These are phyloP conservation scores for Chrosomus eos DNA, from an alignment of 2,797 vertebrate species.

Conservation along the genomic window DNA sequence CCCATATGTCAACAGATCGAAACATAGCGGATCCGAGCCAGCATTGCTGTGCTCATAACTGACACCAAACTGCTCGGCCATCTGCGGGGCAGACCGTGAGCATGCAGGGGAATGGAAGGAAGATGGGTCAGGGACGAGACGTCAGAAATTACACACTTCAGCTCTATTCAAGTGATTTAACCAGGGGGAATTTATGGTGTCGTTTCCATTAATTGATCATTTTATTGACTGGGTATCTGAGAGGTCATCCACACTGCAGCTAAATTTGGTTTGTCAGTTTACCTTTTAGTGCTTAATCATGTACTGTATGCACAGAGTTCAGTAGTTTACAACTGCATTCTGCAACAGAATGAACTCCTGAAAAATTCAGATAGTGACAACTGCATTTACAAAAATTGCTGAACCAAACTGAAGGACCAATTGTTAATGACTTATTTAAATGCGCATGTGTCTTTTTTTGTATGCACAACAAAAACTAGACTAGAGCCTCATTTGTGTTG, in stretches of 20 bases:
- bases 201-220: background rate
- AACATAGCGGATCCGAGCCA: constrained; percentile 70
- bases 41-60: constrained; percentile 72
- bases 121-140: constrained; percentile 61
- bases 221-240: background rate
- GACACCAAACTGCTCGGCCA: constrained; percentile 77
- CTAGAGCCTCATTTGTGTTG: background rate
- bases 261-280: too few relatives aligned
- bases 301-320: too few relatives aligned
- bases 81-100: constrained; percentile 72
- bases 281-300: too few relatives aligned
- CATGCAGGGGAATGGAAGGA: constrained; percentile 57
- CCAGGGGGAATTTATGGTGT: background rate
- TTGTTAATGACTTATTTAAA: background rate
- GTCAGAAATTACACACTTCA: constrained; percentile 7
- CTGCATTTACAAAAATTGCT: too few relatives aligned
- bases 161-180: background rate
- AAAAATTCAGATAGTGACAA: too few relatives aligned
- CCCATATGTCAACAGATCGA: constrained; percentile 79
- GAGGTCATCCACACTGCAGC: too few relatives aligned
- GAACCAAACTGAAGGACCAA: background rate
- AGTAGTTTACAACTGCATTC: too few relatives aligned
- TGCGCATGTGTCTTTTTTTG: background rate
- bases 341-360: too few relatives aligned
- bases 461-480: background rate